Evolutionary conservation across 2,888 invertebrate species (phyloP).

Genomic region (Apotomis capreana): DNA sequence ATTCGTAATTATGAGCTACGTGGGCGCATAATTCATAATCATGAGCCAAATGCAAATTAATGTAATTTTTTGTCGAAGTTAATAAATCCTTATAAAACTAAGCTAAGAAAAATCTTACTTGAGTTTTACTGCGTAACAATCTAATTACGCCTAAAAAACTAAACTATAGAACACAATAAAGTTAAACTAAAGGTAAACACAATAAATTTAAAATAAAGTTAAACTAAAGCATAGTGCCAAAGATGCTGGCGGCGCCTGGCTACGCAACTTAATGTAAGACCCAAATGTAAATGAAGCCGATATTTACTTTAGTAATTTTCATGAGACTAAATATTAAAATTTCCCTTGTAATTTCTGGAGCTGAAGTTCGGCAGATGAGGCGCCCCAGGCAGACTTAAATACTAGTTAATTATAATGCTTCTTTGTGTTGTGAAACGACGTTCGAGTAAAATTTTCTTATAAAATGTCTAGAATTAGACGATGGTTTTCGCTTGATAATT

Average conservation of each 20-base stretch:
- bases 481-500: slow-evolving; percentile 6
- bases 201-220: no score
- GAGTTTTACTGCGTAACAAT: no score
- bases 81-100: no score
- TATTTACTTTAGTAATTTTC: slow-evolving; percentile 12
- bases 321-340: slow-evolving; percentile 23
- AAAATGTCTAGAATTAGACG: slow-evolving; percentile 23
- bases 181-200: no score
- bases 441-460: slow-evolving; percentile 29
- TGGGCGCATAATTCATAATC: no score
- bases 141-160: no score
- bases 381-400: slow-evolving; percentile 31
- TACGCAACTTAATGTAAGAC: slow-evolving; percentile 1
- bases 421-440: slow-evolving; percentile 31
- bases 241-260: background rate
- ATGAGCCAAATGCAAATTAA: no score
- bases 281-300: slow-evolving; percentile 8
- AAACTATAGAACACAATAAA: no score
- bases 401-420: slow-evolving; percentile 38
- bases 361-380: slow-evolving; percentile 17
- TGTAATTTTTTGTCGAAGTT: no score
- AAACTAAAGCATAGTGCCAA: background rate
- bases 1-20: no score
- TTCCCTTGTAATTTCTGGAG: slow-evolving; percentile 26
- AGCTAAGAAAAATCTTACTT: no score